Evolutionary conservation across 2,113 vertebrate species (phyloP).

Genomic region (Acanthochromis polyacanthus): DNA sequence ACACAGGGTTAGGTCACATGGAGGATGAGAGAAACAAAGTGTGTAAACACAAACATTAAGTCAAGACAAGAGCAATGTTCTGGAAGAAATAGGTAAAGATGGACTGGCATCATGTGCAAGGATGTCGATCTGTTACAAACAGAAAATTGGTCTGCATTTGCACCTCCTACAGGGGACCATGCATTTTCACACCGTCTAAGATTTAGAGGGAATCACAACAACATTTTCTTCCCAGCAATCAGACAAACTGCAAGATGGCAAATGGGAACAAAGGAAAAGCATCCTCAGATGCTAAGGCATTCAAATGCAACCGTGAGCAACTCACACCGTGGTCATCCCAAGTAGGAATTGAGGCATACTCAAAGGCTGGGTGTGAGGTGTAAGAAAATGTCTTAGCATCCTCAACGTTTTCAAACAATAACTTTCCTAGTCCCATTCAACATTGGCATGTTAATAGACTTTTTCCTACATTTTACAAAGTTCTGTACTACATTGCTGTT

Average conservation of each 20-base stretch:
- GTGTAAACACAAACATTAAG: conserved; percentile 52
- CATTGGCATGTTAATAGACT: background rate
- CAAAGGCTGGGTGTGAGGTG: background rate
- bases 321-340: background rate
- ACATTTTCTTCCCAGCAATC: conserved; percentile 21
- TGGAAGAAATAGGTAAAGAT: conserved; percentile 17
- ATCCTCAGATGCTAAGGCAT: conserved; percentile 13
- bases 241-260: conserved; percentile 22
- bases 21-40: conserved; percentile 52
- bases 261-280: conserved; percentile 15
- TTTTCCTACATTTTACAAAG: background rate
- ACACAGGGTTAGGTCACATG: conserved; percentile 67
- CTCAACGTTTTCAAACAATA: background rate
- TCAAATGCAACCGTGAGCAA: conserved; percentile 32
- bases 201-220: conserved; percentile 1
- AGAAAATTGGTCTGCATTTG: background rate
- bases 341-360: background rate
- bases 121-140: conserved; percentile 29
- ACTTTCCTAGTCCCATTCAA: background rate
- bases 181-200: conserved; percentile 11
- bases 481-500: too few relatives aligned
- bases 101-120: conserved; percentile 29
- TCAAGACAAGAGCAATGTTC: conserved; percentile 44
- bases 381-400: background rate
- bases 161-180: conserved; percentile 27